Conservation (phyloP, 2,113 vertebrate species). For the Psittacara wagleri region DNA sequence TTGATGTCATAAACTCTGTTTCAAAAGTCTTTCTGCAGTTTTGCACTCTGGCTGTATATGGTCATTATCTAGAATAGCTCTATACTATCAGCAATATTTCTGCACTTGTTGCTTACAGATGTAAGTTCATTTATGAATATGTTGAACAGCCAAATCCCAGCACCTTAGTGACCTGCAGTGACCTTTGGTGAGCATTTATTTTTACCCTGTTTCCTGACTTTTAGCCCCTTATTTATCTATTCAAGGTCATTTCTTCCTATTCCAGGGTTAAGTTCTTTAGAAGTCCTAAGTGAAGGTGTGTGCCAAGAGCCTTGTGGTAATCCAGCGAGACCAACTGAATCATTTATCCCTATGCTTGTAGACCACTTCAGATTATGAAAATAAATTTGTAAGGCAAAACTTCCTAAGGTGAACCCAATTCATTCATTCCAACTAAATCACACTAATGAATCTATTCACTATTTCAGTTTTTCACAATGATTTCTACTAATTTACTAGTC, state of each 20-base stretch:
- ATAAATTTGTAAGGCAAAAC: background rate
- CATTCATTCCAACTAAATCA: background rate
- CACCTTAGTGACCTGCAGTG: background rate
- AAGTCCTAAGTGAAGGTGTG: background rate
- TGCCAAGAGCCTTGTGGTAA: background rate
- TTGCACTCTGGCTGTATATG: background rate
- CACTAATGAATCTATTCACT: background rate
- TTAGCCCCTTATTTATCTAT: background rate
- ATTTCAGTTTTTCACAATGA: background rate
- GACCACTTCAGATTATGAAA: background rate
- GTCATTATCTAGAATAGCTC: background rate
- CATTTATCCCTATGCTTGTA: background rate
- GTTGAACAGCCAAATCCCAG: background rate
- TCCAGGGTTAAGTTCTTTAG: background rate
- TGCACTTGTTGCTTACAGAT: background rate
- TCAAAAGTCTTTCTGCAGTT: background rate
- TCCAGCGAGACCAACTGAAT: background rate
- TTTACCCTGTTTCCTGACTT: background rate
- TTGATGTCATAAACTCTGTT: background rate
- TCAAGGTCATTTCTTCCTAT: background rate
- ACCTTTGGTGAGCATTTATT: background rate
- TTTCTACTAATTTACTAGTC: background rate
- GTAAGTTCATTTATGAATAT: background rate
- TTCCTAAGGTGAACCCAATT: background rate
- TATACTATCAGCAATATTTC: background rate